Conservation (phyloP, 2,113 vertebrate genomes). For the Tamias sibiricus region DNA sequence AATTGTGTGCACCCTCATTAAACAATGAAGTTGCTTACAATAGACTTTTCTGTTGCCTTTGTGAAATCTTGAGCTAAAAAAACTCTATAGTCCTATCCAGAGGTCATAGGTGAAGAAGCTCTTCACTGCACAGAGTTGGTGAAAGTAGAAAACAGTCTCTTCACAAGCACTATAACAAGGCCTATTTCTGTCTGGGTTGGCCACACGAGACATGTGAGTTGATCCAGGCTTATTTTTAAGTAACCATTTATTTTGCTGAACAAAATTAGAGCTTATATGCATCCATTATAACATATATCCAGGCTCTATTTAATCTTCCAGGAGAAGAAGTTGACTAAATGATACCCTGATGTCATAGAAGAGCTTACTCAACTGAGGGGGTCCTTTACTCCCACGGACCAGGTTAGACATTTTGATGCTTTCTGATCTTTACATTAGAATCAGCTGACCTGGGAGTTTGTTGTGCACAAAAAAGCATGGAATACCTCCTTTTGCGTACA, state of each 20-base stretch:
- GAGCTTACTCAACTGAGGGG: not conserved
- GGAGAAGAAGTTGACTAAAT: constrained; percentile 57
- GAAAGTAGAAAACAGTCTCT: not conserved
- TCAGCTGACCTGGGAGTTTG: constrained; percentile 3
- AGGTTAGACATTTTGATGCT: not conserved
- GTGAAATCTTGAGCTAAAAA: not conserved
- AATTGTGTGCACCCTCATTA: not conserved
- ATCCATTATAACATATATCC: not conserved
- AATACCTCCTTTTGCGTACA: not conserved
- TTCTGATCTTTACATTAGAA: constrained; percentile 1
- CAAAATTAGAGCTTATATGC: constrained; percentile 58
- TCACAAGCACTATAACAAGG: not conserved
- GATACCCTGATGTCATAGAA: constrained; percentile 3
- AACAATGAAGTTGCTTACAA: not conserved
- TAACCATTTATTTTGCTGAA: constrained; percentile 59
- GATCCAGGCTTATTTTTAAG: constrained; percentile 47
- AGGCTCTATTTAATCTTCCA: constrained; percentile 43
- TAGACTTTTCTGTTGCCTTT: not conserved
- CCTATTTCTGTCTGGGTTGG: constrained; percentile 22
- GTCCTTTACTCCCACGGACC: not conserved
- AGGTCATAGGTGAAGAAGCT: not conserved
- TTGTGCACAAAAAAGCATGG: not conserved
- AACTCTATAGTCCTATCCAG: not conserved
- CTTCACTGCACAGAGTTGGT: not conserved
- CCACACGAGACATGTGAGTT: not conserved